Conservation (phyloP, 2,888 invertebrate species). For the Copidosoma aretas region DNA sequence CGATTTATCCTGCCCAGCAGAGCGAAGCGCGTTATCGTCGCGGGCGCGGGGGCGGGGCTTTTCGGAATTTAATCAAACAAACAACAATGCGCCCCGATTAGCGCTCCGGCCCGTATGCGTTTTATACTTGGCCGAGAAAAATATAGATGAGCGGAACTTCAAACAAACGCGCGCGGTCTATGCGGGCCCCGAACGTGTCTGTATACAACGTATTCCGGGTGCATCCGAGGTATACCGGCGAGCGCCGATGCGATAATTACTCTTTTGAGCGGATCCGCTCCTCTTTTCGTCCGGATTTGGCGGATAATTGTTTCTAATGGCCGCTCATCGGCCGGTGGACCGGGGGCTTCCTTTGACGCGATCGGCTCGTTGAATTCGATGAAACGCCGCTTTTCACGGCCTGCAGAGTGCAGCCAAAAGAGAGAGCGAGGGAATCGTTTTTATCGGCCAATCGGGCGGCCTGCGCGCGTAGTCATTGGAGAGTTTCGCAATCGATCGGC, state of each 20-base stretch:
- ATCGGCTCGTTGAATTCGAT: too few species aligned
- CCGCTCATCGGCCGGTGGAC: too few species aligned
- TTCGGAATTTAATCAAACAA: slow-evolving; percentile 25
- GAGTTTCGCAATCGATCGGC: too few species aligned
- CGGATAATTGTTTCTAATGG: too few species aligned
- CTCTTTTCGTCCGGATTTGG: background rate
- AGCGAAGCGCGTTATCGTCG: background rate
- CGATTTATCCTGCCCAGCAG: slow-evolving; percentile 19
- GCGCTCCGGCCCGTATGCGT: background rate
- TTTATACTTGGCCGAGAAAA: slow-evolving; percentile 1
- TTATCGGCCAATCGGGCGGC: too few species aligned
- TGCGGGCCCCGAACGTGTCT: slow-evolving; percentile 20
- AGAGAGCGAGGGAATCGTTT: too few species aligned
- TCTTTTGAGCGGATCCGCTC: background rate
- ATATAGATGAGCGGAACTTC: slow-evolving; percentile 1
- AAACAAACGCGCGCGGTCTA: slow-evolving; percentile 1
- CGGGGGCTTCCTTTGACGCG: too few species aligned
- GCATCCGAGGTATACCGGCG: background rate
- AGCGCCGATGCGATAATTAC: slow-evolving; percentile 5
- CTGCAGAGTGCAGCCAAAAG: too few species aligned
- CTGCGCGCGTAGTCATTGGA: too few species aligned
- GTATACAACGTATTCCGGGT: background rate
- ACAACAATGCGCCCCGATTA: slow-evolving; percentile 16
- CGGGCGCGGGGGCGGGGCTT: background rate
- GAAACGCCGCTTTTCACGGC: too few species aligned